These are phyloP conservation scores for Nemopilema nomurai DNA, from an alignment of 30 jellyfish, hydroid and myxozoan genomes.

Conservation along the genomic window DNA sequence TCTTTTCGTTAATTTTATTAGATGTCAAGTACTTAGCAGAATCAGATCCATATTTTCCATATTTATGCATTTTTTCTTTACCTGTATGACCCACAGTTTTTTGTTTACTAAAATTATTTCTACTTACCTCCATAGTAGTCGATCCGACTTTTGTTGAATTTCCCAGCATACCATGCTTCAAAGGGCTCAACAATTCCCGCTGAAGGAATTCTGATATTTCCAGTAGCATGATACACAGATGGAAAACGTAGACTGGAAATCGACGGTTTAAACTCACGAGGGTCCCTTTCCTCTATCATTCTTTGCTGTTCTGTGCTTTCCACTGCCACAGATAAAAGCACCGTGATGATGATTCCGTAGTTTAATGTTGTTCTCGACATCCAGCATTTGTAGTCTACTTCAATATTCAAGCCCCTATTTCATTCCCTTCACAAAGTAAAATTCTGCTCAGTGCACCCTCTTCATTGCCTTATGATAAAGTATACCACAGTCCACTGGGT, in stretches of 20 bases:
- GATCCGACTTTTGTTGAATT: slow-evolving; percentile 82
- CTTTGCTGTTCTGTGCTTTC: not conserved
- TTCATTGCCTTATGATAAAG: too few relatives aligned
- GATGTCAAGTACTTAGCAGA: too few relatives aligned
- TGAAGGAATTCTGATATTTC: slow-evolving; percentile 85
- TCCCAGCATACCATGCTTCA: slow-evolving; percentile 98
- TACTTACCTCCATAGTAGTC: slow-evolving; percentile 89
- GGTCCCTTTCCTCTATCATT: not conserved
- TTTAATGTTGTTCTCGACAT: not conserved
- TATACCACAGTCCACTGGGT: too few relatives aligned
- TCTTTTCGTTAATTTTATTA: too few relatives aligned
- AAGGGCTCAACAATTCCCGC: slow-evolving; percentile 92
- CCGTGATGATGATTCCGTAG: not conserved
- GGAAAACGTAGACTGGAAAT: slow-evolving; percentile 70
- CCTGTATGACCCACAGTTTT: not conserved
- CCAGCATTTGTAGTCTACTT: not conserved
- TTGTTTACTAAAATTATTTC: too few relatives aligned
- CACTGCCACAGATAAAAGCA: not conserved
- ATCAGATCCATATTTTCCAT: too few relatives aligned
- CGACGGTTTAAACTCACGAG: not conserved
- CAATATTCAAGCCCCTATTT: not conserved
- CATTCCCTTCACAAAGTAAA: too few relatives aligned
- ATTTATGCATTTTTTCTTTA: too few relatives aligned
- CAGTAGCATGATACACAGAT: slow-evolving; percentile 80
- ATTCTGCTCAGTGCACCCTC: too few relatives aligned